Conservation (phyloP, 1,140 invertebrate genomes). For the Linepithema humile region DNA sequence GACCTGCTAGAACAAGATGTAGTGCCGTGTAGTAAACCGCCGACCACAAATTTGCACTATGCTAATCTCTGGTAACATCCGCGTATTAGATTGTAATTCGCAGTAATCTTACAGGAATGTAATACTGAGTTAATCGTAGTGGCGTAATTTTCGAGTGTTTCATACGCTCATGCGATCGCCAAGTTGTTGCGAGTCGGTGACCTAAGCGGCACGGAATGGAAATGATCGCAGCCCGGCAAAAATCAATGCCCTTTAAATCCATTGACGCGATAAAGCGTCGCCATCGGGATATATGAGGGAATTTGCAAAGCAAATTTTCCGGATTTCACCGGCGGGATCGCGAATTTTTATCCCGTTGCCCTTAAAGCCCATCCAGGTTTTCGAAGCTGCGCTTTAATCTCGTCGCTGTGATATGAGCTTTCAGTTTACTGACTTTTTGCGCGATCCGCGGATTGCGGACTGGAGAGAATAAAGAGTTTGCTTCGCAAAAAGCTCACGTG, state of each 20-base stretch:
- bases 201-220: conserved; percentile 3
- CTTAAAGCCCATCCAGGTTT: conserved; percentile 15
- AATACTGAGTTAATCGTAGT: not conserved
- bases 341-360: conserved; percentile 35
- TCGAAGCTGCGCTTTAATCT: conserved; percentile 39
- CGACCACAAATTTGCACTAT: conserved; percentile 12
- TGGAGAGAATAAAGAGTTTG: conserved; percentile 22
- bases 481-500: conserved; percentile 12
- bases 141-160: not conserved
- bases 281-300: conserved; percentile 23
- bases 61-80: not conserved
- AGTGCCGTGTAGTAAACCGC: not conserved
- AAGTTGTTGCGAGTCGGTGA: not conserved
- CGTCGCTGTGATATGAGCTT: conserved; percentile 36
- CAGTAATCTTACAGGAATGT: not conserved
- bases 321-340: conserved; percentile 26
- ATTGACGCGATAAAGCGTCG: conserved; percentile 24
- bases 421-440: conserved; percentile 28
- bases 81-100: not conserved
- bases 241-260: conserved; percentile 40
- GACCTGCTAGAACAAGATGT: not conserved
- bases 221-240: not conserved
- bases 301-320: conserved; percentile 51
- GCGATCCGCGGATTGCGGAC: conserved; percentile 8
- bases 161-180: not conserved